Evolutionary conservation across 2,888 invertebrate species (phyloP).

Genomic region (Drosophila greeni): DNA sequence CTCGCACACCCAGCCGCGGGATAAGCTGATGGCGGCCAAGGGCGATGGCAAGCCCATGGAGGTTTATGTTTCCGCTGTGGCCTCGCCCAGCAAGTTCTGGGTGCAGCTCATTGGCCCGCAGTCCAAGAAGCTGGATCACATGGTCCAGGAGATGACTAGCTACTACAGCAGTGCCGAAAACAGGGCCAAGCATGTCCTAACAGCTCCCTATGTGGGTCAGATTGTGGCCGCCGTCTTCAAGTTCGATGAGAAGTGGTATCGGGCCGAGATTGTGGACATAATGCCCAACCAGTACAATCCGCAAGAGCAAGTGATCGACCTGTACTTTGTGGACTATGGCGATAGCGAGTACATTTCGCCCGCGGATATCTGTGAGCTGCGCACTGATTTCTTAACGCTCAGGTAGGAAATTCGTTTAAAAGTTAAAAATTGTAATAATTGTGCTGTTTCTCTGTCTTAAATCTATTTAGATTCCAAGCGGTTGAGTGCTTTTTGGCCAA

Average conservation of each 20-base stretch:
- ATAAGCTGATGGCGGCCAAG: conserved; percentile 74
- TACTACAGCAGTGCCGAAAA: conserved; percentile 86
- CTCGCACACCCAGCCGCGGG: conserved; percentile 74
- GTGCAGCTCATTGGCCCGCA: conserved; percentile 89
- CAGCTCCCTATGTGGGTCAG: conserved; percentile 84
- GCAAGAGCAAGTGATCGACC: conserved; percentile 82
- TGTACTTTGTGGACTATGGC: conserved; percentile 93
- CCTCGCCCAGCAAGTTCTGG: conserved; percentile 90
- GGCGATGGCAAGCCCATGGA: conserved; percentile 84
- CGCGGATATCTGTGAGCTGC: conserved; percentile 85
- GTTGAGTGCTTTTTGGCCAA: conserved; percentile 91
- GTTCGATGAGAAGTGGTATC: conserved; percentile 88
- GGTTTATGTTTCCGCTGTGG: conserved; percentile 92
- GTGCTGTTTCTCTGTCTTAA: neutral
- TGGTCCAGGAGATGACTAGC: conserved; percentile 90
- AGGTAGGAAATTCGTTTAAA: conserved; percentile 58
- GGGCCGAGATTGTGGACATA: conserved; percentile 83
- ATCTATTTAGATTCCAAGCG: conserved; percentile 82
- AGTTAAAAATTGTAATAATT: neutral
- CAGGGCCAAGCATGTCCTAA: conserved; percentile 82
- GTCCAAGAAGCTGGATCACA: conserved; percentile 86
- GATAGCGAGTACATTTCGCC: conserved; percentile 86
- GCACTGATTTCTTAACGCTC: conserved; percentile 82
- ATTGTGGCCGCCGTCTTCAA: conserved; percentile 90
- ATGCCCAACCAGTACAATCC: conserved; percentile 82